A percentile compares a stretch with the other conserved stretches of the same genome.
phyloP scores from a whole-genome alignment of 2,888 invertebrate species.

The Eledona agricola region DNA sequence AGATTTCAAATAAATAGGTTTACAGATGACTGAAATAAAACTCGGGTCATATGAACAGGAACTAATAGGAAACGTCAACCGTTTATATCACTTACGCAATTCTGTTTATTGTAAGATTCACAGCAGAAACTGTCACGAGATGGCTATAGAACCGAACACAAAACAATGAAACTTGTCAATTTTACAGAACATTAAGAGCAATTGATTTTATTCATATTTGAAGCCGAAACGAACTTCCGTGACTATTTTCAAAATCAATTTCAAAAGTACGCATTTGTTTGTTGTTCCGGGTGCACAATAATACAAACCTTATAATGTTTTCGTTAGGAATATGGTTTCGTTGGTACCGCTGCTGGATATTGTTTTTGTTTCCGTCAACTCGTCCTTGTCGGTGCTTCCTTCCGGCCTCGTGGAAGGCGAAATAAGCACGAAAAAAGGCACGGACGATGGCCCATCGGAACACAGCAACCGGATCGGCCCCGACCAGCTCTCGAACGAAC shows the following conservation, averaged over 20 bases:
- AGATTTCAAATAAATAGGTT: slow-evolving; percentile 12
- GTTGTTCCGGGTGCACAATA: too few species aligned
- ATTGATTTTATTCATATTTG: too few species aligned
- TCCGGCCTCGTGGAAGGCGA: slow-evolving; percentile 88
- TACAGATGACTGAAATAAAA: slow-evolving; percentile 13
- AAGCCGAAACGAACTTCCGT: too few species aligned
- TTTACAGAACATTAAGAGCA: too few species aligned
- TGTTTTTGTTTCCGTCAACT: slow-evolving; percentile 67
- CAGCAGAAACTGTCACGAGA: slow-evolving; percentile 91
- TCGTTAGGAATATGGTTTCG: slow-evolving; percentile 76
- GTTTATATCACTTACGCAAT: slow-evolving; percentile 84
- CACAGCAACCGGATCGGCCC: slow-evolving; percentile 91
- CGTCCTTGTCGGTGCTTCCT: slow-evolving; percentile 73
- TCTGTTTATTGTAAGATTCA: slow-evolving; percentile 91
- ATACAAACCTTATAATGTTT: slow-evolving; percentile 72
- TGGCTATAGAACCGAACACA: slow-evolving; percentile 74
- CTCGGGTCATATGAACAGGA: slow-evolving; percentile 40
- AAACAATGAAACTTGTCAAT: slow-evolving; percentile 19
- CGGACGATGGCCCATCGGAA: slow-evolving; percentile 94
- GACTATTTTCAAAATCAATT: slow-evolving; percentile 3
- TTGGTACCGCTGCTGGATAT: slow-evolving; percentile 68
- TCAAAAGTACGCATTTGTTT: too few species aligned
- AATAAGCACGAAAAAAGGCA: slow-evolving; percentile 88
- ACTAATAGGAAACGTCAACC: slow-evolving; percentile 46
- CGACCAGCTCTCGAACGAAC: slow-evolving; percentile 89